phyloP scores from a whole-genome alignment of 2,888 invertebrate species.

The Dicyrtoma fusca region DNA sequence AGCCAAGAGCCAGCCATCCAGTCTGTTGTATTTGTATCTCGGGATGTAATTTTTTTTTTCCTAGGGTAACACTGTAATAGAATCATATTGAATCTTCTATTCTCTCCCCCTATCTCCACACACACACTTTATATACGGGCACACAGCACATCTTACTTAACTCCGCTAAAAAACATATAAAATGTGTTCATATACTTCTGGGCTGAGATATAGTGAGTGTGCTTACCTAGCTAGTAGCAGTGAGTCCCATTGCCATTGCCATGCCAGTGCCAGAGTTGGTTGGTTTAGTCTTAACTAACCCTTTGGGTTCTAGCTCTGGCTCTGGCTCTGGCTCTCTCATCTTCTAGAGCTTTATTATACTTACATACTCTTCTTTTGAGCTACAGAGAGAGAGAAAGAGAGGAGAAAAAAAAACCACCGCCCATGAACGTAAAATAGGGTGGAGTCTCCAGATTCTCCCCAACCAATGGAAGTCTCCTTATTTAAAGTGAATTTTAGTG shows the following conservation, averaged over 20 bases:
- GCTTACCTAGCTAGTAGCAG: no score
- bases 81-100: slow-evolving; percentile 35
- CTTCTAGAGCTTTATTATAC: neutral
- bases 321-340: slow-evolving; percentile 1
- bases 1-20: neutral
- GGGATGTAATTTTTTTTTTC: slow-evolving; percentile 23
- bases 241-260: no score
- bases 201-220: no score
- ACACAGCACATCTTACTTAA: no score
- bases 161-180: no score
- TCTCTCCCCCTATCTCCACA: neutral
- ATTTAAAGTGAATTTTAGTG: slow-evolving; percentile 38
- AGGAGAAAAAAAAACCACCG: slow-evolving; percentile 22
- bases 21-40: neutral
- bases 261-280: no score
- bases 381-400: neutral
- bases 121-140: no score
- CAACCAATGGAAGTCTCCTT: slow-evolving; percentile 22
- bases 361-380: neutral
- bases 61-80: slow-evolving; percentile 34
- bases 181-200: no score
- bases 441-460: slow-evolving; percentile 12
- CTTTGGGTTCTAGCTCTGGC: no score
- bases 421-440: slow-evolving; percentile 35
- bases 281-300: no score